Evolutionary conservation across 2,797 vertebrate genomes (phyloP).

Genomic region (Coccyzus lansbergi): DNA sequence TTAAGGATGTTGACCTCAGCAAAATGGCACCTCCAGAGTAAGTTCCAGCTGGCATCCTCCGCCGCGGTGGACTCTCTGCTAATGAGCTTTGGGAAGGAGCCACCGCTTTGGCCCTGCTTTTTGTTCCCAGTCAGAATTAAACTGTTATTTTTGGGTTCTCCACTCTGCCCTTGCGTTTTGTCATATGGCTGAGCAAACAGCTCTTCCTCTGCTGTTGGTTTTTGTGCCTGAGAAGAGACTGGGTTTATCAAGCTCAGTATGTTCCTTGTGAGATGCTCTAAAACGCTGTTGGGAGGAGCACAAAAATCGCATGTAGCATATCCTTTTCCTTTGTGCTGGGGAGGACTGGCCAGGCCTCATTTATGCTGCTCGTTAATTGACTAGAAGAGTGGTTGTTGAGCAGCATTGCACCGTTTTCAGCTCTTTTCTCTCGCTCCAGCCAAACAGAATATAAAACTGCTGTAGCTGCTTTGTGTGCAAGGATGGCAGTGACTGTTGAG

Average conservation of each 20-base stretch:
- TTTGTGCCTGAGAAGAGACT: background rate
- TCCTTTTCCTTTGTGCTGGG: background rate
- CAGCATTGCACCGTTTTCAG: background rate
- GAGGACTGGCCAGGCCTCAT: background rate
- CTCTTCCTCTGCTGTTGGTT: background rate
- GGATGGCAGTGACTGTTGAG: background rate
- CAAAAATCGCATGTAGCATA: background rate
- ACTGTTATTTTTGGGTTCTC: background rate
- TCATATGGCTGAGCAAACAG: background rate
- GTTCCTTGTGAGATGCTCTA: background rate
- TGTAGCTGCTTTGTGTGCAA: background rate
- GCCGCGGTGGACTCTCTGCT: background rate
- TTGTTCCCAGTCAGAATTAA: background rate
- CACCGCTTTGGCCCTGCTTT: background rate
- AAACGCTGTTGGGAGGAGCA: background rate
- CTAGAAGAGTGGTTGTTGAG: background rate
- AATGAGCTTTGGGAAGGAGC: background rate
- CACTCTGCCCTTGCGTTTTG: rapidly evolving
- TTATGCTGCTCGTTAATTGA: background rate
- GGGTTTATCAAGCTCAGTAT: background rate
- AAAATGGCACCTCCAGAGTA: slow-evolving; percentile 98
- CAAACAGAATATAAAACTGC: background rate
- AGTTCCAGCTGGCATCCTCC: slow-evolving; percentile 69
- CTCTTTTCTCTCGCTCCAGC: background rate
- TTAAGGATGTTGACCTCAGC: slow-evolving; percentile 92